Base-by-base conservation (phyloP, 2,888 invertebrate genomes). In the Pyrochroa serraticornis region DNA sequence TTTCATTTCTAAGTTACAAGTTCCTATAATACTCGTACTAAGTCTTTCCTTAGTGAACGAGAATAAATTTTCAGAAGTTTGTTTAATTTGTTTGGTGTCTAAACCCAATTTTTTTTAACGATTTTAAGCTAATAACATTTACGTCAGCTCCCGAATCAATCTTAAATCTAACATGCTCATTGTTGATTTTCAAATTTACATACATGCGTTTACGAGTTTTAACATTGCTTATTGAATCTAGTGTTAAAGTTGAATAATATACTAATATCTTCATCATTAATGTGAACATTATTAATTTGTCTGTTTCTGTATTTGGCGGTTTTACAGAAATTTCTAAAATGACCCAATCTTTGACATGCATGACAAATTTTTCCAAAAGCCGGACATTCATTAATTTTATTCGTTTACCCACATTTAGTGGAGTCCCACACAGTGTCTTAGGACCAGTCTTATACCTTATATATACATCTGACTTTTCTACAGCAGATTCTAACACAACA, bases 341-440 rank as follows among this genome's bases (percentile, higher is more conserved):
- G 41, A 42, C 13, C 37, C 9, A 6, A 3, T 43, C 12, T 48
- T 6, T 34, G 13, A 48, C 48, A 48, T 12, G 10, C 22, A 7
- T n/a, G 13, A 14, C 48, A 48, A n/a, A 9, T 48, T 48, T 48
- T 48, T 13, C 32, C 48, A 31, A 22, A 48, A 35, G 48, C 48
- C 6, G 41, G 41, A 22, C 48, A 48, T 6, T 43, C 14, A n/a
- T 13, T 43, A 1, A 10, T n/a, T 2, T 14, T 8, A 37, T 48
- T n/a, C n/a, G n/a, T n/a, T n/a, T n/a, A n/a, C n/a, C n/a, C n/a
- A n/a, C n/a, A n/a, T n/a, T n/a, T n/a, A n/a, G n/a, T n/a, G n/a
- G 48, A 12, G 7, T 48, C 12, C 12, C 36, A 7, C 35, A 30
- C 9, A 35, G 30, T 63, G 33, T 7, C 6, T 7, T 6, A 33